Evolutionary conservation across 1,140 invertebrate species (phyloP), one percentile per base, ranked within the genome.

Genomic region (Wiebesia pumilae): DNA sequence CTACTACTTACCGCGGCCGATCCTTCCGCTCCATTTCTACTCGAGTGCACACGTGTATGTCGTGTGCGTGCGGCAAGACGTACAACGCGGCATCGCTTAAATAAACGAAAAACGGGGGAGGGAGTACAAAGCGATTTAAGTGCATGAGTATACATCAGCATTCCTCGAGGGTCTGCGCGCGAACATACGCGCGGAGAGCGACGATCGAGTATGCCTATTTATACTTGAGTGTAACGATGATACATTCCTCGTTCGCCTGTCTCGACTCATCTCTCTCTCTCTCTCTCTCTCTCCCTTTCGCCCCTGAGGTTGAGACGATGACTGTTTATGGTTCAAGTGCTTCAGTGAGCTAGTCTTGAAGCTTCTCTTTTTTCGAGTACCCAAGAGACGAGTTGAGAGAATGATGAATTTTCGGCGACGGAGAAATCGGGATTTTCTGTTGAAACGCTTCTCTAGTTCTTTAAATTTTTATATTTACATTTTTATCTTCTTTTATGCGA

Each of bases 121-220:
- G 47, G 4, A 27, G 47, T 10, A 54, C 47, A 33, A 54, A 78
- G 77, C 77, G 47, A 30, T 77, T 78, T 78, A 54, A 78, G 77
- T 54, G 47, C 47, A 51, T 12, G 77, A 35, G 43, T 54, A 10
- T 51, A 78, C n/a, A 54, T 14, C 47, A 78, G 77, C 43, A 35
- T 78, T 54, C 14, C 10, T 54, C 47, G 77, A 78, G 77, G 77
- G 47, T 54, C 47, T 19, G 77, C 43, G 40, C 62, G 43, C n/a
- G 75, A 6, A 16, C 21, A 16, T 21, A 80, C 33, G 51, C n/a
- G 79, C 58, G 24, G 16, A 30, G 21, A n/a, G 51, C 35, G 62
- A 69, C 65, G 30, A 51, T 75, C 81, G 81, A 73, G 81, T 58
- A 35, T 30, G 69, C 38, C 81, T 83, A 73, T 83, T 83, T 83